Percentiles rank a stretch among this genome's conserved stretches.
Evolutionary conservation across 1,140 invertebrate genomes (phyloP).

Genomic region (Drosophila pseudoobscura): DNA sequence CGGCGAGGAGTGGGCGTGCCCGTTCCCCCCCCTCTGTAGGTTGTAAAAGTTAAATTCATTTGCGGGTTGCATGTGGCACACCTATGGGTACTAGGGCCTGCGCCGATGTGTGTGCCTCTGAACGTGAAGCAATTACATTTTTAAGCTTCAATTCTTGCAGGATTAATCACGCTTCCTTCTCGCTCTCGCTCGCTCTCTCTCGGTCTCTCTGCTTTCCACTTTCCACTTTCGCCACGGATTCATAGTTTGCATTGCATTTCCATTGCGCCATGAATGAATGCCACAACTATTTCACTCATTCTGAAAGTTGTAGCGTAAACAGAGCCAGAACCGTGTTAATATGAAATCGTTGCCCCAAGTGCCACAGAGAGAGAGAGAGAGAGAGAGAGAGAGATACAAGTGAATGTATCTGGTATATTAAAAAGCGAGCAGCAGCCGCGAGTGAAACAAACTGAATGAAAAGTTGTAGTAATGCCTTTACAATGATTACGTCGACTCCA

Average conservation of each 20-base stretch:
- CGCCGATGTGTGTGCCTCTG: too few species aligned
- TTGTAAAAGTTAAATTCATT: conserved; percentile 27
- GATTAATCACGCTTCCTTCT: conserved; percentile 28
- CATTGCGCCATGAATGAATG: conserved; percentile 52
- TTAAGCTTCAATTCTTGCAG: conserved; percentile 19
- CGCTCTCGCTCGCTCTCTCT: neutral
- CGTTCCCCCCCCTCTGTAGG: neutral
- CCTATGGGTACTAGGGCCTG: too few species aligned
- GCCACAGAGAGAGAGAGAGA: neutral
- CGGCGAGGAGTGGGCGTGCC: neutral
- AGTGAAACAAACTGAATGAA: conserved; percentile 60
- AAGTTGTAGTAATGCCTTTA: conserved; percentile 73
- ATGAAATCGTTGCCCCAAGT: conserved; percentile 34
- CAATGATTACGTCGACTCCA: conserved; percentile 62
- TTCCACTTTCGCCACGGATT: conserved; percentile 35
- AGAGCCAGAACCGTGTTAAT: conserved; percentile 40
- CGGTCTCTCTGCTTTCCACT: neutral
- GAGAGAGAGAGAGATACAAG: neutral
- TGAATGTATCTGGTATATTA: conserved; percentile 38
- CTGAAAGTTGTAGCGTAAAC: conserved; percentile 49
- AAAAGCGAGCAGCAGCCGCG: conserved; percentile 34
- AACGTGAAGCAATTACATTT: conserved; percentile 43
- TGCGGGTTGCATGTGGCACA: too few species aligned
- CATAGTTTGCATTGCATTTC: conserved; percentile 34
- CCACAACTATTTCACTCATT: conserved; percentile 17